Evolutionary conservation across 1,140 invertebrate genomes (phyloP).

Genomic region (Saccostrea cuccullata): DNA sequence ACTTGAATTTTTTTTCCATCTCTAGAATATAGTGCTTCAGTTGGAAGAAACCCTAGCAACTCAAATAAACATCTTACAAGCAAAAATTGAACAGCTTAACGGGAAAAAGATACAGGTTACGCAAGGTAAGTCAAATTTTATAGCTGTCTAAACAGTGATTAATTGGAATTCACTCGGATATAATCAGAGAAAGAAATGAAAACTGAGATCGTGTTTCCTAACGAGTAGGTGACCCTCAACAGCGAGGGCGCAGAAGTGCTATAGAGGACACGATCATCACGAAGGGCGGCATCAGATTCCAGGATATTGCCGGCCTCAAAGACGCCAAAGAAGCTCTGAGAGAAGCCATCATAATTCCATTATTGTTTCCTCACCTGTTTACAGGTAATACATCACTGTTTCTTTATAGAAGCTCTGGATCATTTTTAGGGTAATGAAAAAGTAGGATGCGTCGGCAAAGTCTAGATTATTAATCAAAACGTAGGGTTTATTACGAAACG

Average conservation of each 20-base stretch:
- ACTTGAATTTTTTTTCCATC: neutral
- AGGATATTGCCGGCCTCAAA: slow-evolving; percentile 80
- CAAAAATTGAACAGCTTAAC: slow-evolving; percentile 68
- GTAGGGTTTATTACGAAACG: neutral
- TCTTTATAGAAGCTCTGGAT: too few relatives aligned
- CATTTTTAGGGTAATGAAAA: too few relatives aligned
- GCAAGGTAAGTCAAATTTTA: neutral
- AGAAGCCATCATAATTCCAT: slow-evolving; percentile 78
- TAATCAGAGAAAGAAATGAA: neutral
- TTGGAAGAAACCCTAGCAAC: slow-evolving; percentile 57
- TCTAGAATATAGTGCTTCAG: slow-evolving; percentile 57
- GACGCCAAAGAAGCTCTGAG: slow-evolving; percentile 77
- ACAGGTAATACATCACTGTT: slow-evolving; percentile 66
- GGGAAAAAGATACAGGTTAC: neutral
- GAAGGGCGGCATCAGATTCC: slow-evolving; percentile 68
- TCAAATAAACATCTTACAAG: slow-evolving; percentile 62
- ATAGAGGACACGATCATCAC: slow-evolving; percentile 73
- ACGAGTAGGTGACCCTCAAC: slow-evolving; percentile 47
- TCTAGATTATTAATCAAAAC: too few relatives aligned
- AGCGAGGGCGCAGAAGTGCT: slow-evolving; percentile 56
- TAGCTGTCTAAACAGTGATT: neutral
- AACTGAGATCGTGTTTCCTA: neutral
- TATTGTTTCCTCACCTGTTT: slow-evolving; percentile 78
- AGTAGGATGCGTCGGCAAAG: too few relatives aligned
- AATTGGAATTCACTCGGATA: neutral